phyloP scores from a whole-genome alignment of 2,888 invertebrate genomes.

The Macaria notata region DNA sequence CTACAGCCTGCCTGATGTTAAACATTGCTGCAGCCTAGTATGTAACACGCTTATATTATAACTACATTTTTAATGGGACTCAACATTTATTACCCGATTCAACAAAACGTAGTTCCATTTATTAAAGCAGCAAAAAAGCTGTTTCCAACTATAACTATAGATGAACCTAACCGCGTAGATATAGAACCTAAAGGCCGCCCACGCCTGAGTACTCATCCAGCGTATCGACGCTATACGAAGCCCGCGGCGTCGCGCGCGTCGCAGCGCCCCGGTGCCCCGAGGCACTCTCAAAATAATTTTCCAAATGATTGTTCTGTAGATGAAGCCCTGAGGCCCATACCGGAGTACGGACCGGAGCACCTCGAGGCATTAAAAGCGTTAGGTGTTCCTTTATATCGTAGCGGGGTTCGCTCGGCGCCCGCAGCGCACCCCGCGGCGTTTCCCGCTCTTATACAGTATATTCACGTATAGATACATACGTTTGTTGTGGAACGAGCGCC shows the following conservation, averaged over 20 bases:
- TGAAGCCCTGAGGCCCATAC: constrained; percentile 55
- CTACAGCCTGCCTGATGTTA: too few relatives aligned
- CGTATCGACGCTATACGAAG: constrained; percentile 17
- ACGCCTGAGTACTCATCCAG: background rate
- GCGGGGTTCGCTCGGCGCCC: constrained; percentile 31
- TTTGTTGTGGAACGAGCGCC: too few relatives aligned
- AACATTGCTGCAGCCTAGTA: too few relatives aligned
- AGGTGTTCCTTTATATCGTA: constrained; percentile 56
- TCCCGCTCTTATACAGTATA: constrained; percentile 1
- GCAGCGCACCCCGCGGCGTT: constrained; percentile 32
- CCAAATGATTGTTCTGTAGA: constrained; percentile 75
- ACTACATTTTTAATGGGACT: too few relatives aligned
- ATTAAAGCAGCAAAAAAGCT: too few relatives aligned
- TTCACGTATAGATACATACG: too few relatives aligned
- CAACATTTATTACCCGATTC: too few relatives aligned
- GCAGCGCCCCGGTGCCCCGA: constrained; percentile 37
- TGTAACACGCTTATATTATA: too few relatives aligned
- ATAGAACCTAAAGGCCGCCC: too few relatives aligned
- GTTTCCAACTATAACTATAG: too few relatives aligned
- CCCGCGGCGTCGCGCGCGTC: constrained; percentile 18
- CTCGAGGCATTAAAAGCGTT: constrained; percentile 56
- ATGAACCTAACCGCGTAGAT: too few relatives aligned
- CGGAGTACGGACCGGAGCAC: constrained; percentile 24
- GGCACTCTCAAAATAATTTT: constrained; percentile 71
- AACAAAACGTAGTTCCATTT: too few relatives aligned